Base-by-base conservation (phyloP, 2,113 vertebrate genomes). In the Protomyctophum bolini region DNA sequence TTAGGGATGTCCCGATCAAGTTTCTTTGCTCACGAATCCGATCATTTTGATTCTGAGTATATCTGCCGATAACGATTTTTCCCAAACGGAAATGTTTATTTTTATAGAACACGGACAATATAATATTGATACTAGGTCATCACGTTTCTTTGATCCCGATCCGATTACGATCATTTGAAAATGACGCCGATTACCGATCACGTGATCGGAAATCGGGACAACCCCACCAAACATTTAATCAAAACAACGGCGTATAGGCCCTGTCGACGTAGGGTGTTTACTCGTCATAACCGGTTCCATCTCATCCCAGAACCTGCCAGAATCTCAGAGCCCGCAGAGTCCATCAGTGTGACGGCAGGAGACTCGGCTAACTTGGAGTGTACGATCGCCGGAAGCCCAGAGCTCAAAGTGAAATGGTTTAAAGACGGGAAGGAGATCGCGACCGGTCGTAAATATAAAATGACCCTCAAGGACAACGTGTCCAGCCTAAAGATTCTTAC, bases 331-430 rank as follows among this genome's bases (percentile, higher is more conserved):
- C 95, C 95, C 83, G 93, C 96, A 0, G 95, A 97, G 73, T 92
- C 97, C 72, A 95, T 98, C 85, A 95, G 97, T 79, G 97, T 99
- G 88, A 99, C 97, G 1, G 95, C 95, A 54, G 97, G 97, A 6
- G 96, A 97, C 58, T 95, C 97, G 45, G 97, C 96, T 58, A 90
- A 95, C 7, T 84, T 99, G 91, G 97, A 98, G 78, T 97, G 96
- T 61, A 96, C 91, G 0, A 92, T 99, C 49, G 83, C 95, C 67
- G 98, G 98, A 91, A 99, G 96, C 78, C 96, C 97, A 69, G 96
- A 98, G 28, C 93, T 99, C 14, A 99, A 96, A 92, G 92, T 94
- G n/a, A 98, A 97, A 77, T 99, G 98, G 98, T 96, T 97, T 82
- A 97, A 93, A 92, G 94, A 98, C 4, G 96, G 95, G 57, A 98